Evolutionary conservation across 2,888 invertebrate species (phyloP).

Genomic region (Cetonia aurata): DNA sequence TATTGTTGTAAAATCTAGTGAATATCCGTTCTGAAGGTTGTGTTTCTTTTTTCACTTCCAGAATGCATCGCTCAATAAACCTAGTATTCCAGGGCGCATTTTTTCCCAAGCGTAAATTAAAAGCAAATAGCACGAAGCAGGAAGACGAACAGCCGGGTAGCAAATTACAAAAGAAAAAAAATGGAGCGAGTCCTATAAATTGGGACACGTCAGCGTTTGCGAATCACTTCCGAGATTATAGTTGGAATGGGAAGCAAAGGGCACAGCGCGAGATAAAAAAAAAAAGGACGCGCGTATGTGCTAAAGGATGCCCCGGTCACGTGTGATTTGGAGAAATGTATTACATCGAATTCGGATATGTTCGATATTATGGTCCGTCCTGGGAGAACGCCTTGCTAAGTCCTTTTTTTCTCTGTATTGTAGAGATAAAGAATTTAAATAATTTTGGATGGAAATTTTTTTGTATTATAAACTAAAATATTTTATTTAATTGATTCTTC

Average conservation of each 20-base stretch:
- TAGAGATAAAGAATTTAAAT: too few species aligned
- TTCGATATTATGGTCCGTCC: constrained; percentile 6
- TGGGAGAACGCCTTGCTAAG: too few species aligned
- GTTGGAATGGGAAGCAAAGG: constrained; percentile 20
- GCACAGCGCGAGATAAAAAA: neutral
- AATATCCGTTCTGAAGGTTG: too few species aligned
- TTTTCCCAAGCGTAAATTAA: constrained; percentile 27
- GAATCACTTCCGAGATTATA: constrained; percentile 35
- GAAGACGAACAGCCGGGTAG: neutral
- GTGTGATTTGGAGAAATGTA: constrained; percentile 25
- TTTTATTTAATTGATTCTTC: too few species aligned
- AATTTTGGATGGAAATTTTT: too few species aligned
- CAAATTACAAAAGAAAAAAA: constrained; percentile 20
- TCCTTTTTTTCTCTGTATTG: too few species aligned
- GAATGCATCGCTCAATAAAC: constrained; percentile 4
- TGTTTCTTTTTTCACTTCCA: too few species aligned
- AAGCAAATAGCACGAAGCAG: constrained; percentile 32
- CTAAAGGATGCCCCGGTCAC: constrained; percentile 14
- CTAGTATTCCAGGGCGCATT: neutral
- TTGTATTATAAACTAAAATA: too few species aligned
- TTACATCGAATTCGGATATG: constrained; percentile 14
- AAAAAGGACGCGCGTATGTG: neutral
- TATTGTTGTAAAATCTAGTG: too few species aligned
- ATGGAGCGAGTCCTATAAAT: constrained; percentile 14
- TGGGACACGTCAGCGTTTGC: constrained; percentile 31